phyloP scores from a whole-genome alignment of 2,797 vertebrate genomes.

The Enteromius argenteus region DNA sequence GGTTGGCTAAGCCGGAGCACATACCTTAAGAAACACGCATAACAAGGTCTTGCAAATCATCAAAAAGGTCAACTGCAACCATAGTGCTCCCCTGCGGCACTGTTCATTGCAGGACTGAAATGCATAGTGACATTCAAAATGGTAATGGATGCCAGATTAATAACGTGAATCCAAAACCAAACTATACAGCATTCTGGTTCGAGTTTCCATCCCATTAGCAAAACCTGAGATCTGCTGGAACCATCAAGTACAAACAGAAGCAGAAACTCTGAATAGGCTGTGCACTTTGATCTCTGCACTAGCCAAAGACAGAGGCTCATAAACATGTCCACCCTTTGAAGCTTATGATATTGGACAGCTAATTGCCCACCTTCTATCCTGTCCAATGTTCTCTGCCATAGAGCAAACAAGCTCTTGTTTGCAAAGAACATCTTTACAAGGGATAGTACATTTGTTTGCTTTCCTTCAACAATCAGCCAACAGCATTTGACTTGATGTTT shows the following conservation, averaged over 20 bases:
- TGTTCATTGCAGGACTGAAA: background rate
- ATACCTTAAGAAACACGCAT: background rate
- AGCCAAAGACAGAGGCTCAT: constrained; percentile 61
- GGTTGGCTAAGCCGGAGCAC: background rate
- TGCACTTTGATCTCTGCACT: constrained; percentile 66
- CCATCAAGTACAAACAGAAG: constrained; percentile 52
- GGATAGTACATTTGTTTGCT: constrained; percentile 49
- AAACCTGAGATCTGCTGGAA: constrained; percentile 25
- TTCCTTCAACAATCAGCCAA: constrained; percentile 36
- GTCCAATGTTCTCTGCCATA: constrained; percentile 51
- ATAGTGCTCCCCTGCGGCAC: background rate
- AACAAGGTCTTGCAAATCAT: background rate
- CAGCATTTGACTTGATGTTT: constrained; percentile 26
- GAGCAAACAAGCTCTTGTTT: constrained; percentile 67
- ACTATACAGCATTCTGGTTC: constrained; percentile 4
- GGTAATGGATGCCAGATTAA: background rate
- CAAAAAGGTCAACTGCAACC: constrained; percentile 8
- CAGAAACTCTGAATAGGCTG: constrained; percentile 43
- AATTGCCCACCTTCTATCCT: constrained; percentile 54
- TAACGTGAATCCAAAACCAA: constrained; percentile 14
- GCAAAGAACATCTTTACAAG: constrained; percentile 66
- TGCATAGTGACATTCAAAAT: background rate
- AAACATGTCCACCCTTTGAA: constrained; percentile 71
- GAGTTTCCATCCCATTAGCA: constrained; percentile 35
- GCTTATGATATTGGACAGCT: constrained; percentile 60